phyloP scores from a whole-genome alignment of 2,797 vertebrate species.

The Macroramphosus scolopax region DNA sequence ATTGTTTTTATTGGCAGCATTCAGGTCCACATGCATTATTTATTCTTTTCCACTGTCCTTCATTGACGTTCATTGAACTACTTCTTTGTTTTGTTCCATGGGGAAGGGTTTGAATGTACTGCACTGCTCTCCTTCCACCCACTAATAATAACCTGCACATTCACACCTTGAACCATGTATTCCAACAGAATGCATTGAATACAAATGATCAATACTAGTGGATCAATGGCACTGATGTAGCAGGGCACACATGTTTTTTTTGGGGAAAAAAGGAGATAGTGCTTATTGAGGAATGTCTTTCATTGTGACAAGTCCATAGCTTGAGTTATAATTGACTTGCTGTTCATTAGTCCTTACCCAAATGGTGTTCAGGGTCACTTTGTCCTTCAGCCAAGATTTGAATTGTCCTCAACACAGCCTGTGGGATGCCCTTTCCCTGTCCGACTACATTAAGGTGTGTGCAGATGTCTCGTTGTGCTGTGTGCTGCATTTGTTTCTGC shows the following conservation, averaged over 20 bases:
- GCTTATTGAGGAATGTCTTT: too few relatives aligned
- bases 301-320: too few relatives aligned
- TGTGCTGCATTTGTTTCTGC: constrained; percentile 15
- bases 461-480: neutral
- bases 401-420: constrained; percentile 10
- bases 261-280: too few relatives aligned
- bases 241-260: constrained; percentile 3
- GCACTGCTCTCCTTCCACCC: neutral
- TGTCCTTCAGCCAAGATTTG: constrained; percentile 29
- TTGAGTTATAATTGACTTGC: too few relatives aligned
- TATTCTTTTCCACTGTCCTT: constrained; percentile 48
- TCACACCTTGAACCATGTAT: neutral
- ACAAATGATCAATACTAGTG: neutral
- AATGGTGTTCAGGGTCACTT: constrained; percentile 2
- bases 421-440: constrained; percentile 41
- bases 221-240: neutral
- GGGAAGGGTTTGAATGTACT: too few relatives aligned
- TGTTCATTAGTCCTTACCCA: too few relatives aligned
- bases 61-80: constrained; percentile 22
- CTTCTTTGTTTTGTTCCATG: constrained; percentile 34
- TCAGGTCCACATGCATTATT: constrained; percentile 56
- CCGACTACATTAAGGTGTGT: constrained; percentile 10
- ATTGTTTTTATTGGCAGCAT: constrained; percentile 13
- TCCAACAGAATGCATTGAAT: neutral
- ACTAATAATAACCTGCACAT: neutral